Conservation (phyloP, 1,140 invertebrate genomes). For the Mamestra configurata region DNA sequence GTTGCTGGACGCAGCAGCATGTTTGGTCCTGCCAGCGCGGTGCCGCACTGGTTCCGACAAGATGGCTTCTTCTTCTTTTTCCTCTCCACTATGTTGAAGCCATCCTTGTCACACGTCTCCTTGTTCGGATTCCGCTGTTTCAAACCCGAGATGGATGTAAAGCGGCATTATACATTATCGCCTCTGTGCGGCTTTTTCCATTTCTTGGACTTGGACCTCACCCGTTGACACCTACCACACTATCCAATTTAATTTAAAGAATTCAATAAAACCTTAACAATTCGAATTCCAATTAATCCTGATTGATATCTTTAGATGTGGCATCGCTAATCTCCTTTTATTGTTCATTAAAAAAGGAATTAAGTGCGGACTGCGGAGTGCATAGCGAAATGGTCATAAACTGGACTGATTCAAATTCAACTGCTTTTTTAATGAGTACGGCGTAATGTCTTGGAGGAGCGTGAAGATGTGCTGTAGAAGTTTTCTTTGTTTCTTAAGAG, state of each 20-base stretch:
- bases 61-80: too few species aligned
- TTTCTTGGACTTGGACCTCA: too few species aligned
- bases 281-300: conserved; percentile 20
- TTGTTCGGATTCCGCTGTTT: too few species aligned
- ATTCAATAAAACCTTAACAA: conserved; percentile 6
- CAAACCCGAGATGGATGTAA: too few species aligned
- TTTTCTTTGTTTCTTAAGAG: too few species aligned
- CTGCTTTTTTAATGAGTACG: conserved; percentile 1
- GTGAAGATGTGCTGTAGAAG: not conserved
- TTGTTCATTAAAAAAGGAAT: conserved; percentile 66
- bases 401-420: conserved; percentile 51
- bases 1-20: too few species aligned
- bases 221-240: not conserved
- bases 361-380: conserved; percentile 55
- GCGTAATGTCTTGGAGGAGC: conserved; percentile 1
- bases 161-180: too few species aligned
- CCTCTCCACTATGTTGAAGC: too few species aligned
- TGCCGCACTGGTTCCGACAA: too few species aligned
- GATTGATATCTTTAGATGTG: conserved; percentile 54
- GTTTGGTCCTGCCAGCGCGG: too few species aligned
- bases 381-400: conserved; percentile 62
- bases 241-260: not conserved
- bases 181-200: too few species aligned
- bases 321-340: conserved; percentile 57
- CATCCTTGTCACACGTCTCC: too few species aligned